phyloP scores from a whole-genome alignment of 92 coral and sea anemone species.

The Parazoanthus atlanticus region DNA sequence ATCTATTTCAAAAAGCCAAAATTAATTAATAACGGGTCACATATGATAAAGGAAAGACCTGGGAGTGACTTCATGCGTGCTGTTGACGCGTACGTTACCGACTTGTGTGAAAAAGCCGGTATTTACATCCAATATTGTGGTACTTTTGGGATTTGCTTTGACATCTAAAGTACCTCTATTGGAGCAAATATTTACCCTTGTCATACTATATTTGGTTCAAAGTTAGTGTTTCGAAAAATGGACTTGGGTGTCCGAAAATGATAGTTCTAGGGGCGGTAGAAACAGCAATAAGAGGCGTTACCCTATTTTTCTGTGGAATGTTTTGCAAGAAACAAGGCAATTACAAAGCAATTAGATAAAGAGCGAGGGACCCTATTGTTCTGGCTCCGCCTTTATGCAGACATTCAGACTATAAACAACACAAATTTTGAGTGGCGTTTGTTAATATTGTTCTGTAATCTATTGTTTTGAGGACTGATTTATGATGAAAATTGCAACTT shows the following conservation, averaged over 20 bases:
- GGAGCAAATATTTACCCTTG: constrained; percentile 16
- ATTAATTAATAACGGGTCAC: constrained; percentile 66
- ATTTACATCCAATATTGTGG: neutral
- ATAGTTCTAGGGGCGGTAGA: constrained; percentile 21
- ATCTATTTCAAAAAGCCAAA: constrained; percentile 55
- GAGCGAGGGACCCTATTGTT: constrained; percentile 56
- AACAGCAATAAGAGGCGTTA: constrained; percentile 12
- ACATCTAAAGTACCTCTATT: neutral
- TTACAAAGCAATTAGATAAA: constrained; percentile 75
- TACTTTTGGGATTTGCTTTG: neutral
- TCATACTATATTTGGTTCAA: neutral
- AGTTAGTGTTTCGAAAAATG: neutral
- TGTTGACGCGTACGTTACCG: neutral
- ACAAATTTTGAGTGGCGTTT: constrained; percentile 73
- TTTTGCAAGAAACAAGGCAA: constrained; percentile 64
- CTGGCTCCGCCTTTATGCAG: constrained; percentile 69
- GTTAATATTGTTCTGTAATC: constrained; percentile 69
- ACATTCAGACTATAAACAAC: constrained; percentile 74
- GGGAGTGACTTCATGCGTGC: constrained; percentile 36
- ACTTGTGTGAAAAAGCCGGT: constrained; percentile 15
- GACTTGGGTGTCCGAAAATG: neutral
- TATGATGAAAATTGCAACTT: constrained; percentile 57
- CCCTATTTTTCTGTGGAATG: constrained; percentile 65
- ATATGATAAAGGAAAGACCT: constrained; percentile 38
- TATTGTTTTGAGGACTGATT: constrained; percentile 77